A percentile compares a stretch with the other conserved stretches of the same genome.
phyloP scores from a whole-genome alignment of 2,113 vertebrate genomes.

The Ophthalmolycus amberensis region DNA sequence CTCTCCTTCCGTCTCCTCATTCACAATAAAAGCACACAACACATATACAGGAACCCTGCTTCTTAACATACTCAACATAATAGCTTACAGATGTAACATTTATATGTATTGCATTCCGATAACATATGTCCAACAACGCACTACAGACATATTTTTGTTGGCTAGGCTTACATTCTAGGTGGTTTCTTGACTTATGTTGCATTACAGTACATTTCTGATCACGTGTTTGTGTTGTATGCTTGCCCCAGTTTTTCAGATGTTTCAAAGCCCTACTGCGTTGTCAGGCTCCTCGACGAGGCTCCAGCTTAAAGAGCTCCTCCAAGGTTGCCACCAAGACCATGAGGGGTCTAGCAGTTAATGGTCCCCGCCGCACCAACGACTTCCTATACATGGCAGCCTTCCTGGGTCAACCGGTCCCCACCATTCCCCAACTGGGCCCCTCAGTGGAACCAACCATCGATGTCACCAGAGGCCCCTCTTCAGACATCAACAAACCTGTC shows the following conservation, averaged over 20 bases:
- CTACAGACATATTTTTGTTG: not conserved
- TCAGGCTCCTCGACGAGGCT: slow-evolving; percentile 51
- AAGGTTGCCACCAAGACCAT: slow-evolving; percentile 68
- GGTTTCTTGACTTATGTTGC: not conserved
- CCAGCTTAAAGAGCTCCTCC: slow-evolving; percentile 77
- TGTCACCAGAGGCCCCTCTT: slow-evolving; percentile 48
- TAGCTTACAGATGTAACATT: not conserved
- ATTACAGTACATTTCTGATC: slow-evolving; percentile 29
- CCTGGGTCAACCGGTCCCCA: slow-evolving; percentile 45
- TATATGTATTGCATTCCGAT: not conserved
- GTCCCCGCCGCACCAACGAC: slow-evolving; percentile 46
- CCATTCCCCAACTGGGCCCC: slow-evolving; percentile 48
- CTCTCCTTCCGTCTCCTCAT: no score
- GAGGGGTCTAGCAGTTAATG: slow-evolving; percentile 26
- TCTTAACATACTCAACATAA: no score
- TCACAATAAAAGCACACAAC: no score
- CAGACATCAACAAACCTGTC: slow-evolving; percentile 48
- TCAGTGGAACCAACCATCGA: slow-evolving; percentile 48
- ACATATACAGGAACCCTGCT: no score
- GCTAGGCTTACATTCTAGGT: not conserved
- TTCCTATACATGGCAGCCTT: slow-evolving; percentile 76
- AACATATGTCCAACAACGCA: not conserved
- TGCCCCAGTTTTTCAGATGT: slow-evolving; percentile 86
- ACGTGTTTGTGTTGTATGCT: slow-evolving; percentile 28
- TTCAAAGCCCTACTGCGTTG: slow-evolving; percentile 82